Conservation (phyloP, 2,113 vertebrate genomes). For the human region GRCh38 chr3:181299501-181300000, state of each 20-base stretch:
- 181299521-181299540: background rate
- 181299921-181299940: background rate
- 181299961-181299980: accelerated
- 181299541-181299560: conserved; percentile 6
- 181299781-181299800: background rate
- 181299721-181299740: conserved; percentile 5
- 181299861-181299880: background rate
- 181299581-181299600: background rate
- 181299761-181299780: background rate
- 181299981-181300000: too few relatives aligned
- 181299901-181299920: background rate
- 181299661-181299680: background rate
- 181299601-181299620: background rate
- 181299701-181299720: background rate
- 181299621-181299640: background rate
- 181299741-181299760: background rate
- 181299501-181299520: conserved; percentile 26
- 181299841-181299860: conserved; percentile 12
- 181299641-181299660: conserved; percentile 1
- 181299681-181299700: conserved; percentile 29
- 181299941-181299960: background rate
- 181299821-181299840: conserved; percentile 15
- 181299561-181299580: background rate
- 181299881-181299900: conserved; percentile 27
- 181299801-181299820: background rate